Base-by-base conservation (phyloP, 2,888 invertebrate species). In the Drosophila paranaensis region DNA sequence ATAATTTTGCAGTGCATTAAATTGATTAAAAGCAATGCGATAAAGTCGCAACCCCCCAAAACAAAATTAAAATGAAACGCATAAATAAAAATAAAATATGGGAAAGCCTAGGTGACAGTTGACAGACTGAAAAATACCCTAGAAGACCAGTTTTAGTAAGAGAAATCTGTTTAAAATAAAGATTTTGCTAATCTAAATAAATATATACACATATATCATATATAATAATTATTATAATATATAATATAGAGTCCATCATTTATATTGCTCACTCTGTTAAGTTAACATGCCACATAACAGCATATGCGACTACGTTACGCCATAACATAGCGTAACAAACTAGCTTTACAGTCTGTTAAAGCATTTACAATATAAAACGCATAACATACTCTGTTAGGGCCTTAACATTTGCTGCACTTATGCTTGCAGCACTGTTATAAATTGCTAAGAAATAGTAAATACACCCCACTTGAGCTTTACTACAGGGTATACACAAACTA, bases 1-100 rank as follows among this genome's bases (percentile, higher is more conserved):
- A 77, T 77, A 81, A 72, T 84, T 90, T 67, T 35, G 68, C 76
- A 60, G 69, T 81, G 85, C 89, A 90, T 89, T 89, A 87, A 83
- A 89, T 85, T 89, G 89, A 85, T 85, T 90, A 83, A 85, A 84
- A 57, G 74, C 57, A 54, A 57, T 13, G 46, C 58, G 88, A 89
- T 89, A 71, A 80, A 83, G 89, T 90, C 89, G 83, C 84, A 89
- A 90, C 90, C 89, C 90, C 72, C 72, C 3, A 3, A 43, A 45
- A 16, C 16, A 45, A 65, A 60, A 58, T 50, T 33, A 16, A 50
- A 35, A 6, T 20, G 50, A 68, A 65, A 66, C 39, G 54, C 14
- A 40, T 39, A 53, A 60, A 58, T 39, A 30, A n/a, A 51, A 39
- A 11, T 10, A 58, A 61, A 57, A 35, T n/a, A 35, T 42, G 27